Percentiles rank a stretch among this genome's conserved stretches.
Evolutionary conservation across 2,888 invertebrate species (phyloP).

Genomic region (Pollenia amentaria): DNA sequence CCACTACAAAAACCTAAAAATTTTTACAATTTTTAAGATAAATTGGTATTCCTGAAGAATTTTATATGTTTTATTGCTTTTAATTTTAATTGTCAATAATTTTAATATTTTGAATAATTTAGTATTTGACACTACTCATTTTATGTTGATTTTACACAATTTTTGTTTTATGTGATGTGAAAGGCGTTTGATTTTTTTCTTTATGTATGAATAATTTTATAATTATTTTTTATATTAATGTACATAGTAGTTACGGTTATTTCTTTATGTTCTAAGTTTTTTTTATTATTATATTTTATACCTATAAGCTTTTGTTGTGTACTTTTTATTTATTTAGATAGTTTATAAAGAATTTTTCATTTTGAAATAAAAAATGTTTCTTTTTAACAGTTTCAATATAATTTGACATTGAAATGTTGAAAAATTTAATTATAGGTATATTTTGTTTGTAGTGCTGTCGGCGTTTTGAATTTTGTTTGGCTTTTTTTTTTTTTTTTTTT

Average conservation of each 20-base stretch:
- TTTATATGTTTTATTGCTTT: slow-evolving; percentile 3
- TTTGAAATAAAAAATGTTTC: slow-evolving; percentile 48
- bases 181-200: slow-evolving; percentile 12
- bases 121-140: slow-evolving; percentile 11
- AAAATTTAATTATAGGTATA: slow-evolving; percentile 3
- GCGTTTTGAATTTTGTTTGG: slow-evolving; percentile 31
- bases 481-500: slow-evolving; percentile 65
- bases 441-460: slow-evolving; percentile 40
- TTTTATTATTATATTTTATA: background rate
- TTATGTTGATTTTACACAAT: background rate
- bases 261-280: slow-evolving; percentile 11
- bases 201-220: slow-evolving; percentile 14
- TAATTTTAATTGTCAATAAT: background rate
- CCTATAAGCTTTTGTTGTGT: background rate
- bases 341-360: slow-evolving; percentile 28
- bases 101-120: background rate
- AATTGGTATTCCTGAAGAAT: background rate
- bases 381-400: slow-evolving; percentile 48
- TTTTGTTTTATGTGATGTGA: slow-evolving; percentile 37
- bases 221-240: slow-evolving; percentile 25
- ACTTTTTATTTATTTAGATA: slow-evolving; percentile 32
- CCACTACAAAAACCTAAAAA: no score
- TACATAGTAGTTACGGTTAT: slow-evolving; percentile 21
- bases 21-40: background rate
- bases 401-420: slow-evolving; percentile 40